Evolutionary conservation across 2,888 invertebrate genomes (phyloP).

Genomic region (Calameuta idolon): DNA sequence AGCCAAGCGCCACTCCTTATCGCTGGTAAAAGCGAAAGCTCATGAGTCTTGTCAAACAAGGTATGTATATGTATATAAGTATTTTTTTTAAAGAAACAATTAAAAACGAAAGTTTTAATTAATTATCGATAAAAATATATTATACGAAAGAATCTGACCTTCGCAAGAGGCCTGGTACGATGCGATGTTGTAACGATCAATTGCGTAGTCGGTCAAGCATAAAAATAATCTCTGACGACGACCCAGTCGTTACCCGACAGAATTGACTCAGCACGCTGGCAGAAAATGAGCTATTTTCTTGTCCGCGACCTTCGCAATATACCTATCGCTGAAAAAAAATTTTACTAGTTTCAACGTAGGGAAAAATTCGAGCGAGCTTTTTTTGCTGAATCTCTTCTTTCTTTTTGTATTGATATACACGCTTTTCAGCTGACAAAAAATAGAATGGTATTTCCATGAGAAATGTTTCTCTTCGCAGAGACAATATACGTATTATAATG

Average conservation of each 20-base stretch:
- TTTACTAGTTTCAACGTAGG: neutral
- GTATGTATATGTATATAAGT: neutral
- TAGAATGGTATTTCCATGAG: neutral
- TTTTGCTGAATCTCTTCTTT: neutral
- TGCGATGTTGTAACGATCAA: neutral
- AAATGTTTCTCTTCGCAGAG: neutral
- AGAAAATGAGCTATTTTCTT: neutral
- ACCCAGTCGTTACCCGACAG: neutral
- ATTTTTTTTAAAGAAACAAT: neutral
- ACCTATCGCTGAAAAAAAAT: neutral
- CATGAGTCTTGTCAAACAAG: neutral
- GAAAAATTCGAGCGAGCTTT: neutral
- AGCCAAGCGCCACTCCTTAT: neutral
- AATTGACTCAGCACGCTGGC: neutral
- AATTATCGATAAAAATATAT: neutral
- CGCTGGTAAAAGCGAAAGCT: neutral
- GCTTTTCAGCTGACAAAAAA: neutral
- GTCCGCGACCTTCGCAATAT: neutral
- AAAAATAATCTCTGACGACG: neutral
- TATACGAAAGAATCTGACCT: neutral
- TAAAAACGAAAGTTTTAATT: neutral
- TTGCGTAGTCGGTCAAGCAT: neutral
- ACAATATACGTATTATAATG: neutral
- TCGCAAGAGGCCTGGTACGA: neutral
- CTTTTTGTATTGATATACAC: too few species aligned